Percentiles rank a stretch among this genome's conserved stretches.
phyloP scores from a whole-genome alignment of 2,113 vertebrate genomes.

The Toxostoma redivivum region DNA sequence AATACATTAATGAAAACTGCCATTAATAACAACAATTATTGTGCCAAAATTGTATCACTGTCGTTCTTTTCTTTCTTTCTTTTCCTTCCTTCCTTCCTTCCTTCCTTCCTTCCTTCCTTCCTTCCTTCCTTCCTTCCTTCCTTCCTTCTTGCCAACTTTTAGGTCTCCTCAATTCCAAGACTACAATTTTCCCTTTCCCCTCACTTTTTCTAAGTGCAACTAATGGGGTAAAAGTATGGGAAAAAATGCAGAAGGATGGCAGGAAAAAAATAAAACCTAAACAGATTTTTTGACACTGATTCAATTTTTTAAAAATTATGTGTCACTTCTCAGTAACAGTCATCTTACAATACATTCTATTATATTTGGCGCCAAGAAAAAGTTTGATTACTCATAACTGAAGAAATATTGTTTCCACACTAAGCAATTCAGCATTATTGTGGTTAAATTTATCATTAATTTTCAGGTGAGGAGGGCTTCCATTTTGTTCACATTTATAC shows the following conservation, averaged over 20 bases:
- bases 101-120: rapidly evolving
- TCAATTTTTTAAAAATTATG: neutral
- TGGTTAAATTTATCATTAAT: neutral
- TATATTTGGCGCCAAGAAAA: neutral
- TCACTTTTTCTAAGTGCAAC: neutral
- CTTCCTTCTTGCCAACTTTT: neutral
- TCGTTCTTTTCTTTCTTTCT: too few relatives aligned
- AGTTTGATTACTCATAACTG: neutral
- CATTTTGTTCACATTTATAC: neutral
- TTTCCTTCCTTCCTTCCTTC: too few relatives aligned
- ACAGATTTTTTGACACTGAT: neutral
- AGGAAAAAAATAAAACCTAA: neutral
- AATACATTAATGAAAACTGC: neutral
- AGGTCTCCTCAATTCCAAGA: neutral
- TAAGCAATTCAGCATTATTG: neutral
- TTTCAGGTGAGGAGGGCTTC: neutral
- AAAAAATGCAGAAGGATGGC: neutral
- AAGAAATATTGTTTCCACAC: neutral
- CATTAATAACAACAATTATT: neutral
- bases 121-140: too few relatives aligned
- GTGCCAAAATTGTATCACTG: neutral
- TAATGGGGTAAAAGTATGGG: rapidly evolving
- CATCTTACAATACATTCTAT: neutral
- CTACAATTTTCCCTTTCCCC: neutral
- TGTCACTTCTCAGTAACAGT: neutral